These are phyloP conservation scores for Anguilla rostrata DNA, from an alignment of 2,113 vertebrate species.

Conservation along the genomic window DNA sequence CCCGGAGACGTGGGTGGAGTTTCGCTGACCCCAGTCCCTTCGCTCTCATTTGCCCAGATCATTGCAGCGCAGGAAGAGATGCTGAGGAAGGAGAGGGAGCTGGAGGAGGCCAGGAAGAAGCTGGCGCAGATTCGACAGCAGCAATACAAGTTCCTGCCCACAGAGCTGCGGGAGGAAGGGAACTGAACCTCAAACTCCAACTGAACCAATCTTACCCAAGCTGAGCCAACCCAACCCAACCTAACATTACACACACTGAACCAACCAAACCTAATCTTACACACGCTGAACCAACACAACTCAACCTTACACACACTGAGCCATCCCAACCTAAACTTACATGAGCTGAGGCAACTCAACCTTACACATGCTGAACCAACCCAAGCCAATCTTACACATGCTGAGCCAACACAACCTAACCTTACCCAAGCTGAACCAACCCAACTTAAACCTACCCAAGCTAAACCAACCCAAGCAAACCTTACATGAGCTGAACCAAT, in stretches of 20 bases:
- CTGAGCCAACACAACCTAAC: neutral
- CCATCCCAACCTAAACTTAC: no score
- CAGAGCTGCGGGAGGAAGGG: slow-evolving; percentile 91
- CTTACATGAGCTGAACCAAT: no score
- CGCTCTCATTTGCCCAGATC: slow-evolving; percentile 72
- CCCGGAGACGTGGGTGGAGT: neutral
- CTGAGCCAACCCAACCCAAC: neutral
- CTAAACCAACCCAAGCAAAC: neutral
- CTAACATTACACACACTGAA: neutral
- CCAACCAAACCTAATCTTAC: neutral
- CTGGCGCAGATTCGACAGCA: slow-evolving; percentile 98
- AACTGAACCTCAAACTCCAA: slow-evolving; percentile 59
- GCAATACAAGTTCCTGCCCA: slow-evolving; percentile 97
- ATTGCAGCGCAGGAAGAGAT: slow-evolving; percentile 98
- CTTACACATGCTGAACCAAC: no score
- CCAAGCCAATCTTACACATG: no score
- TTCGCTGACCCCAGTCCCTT: neutral
- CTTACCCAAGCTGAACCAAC: neutral
- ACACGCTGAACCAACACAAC: no score
- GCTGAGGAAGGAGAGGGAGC: slow-evolving; percentile 94
- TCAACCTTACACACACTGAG: no score
- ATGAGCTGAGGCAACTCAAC: no score
- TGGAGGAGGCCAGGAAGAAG: slow-evolving; percentile 96
- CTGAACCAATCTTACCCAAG: neutral
- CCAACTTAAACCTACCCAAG: neutral